Percentiles rank a stretch among this genome's conserved stretches.
phyloP scores from a whole-genome alignment of 2,888 invertebrate species.

The Dryomyza anilis region DNA sequence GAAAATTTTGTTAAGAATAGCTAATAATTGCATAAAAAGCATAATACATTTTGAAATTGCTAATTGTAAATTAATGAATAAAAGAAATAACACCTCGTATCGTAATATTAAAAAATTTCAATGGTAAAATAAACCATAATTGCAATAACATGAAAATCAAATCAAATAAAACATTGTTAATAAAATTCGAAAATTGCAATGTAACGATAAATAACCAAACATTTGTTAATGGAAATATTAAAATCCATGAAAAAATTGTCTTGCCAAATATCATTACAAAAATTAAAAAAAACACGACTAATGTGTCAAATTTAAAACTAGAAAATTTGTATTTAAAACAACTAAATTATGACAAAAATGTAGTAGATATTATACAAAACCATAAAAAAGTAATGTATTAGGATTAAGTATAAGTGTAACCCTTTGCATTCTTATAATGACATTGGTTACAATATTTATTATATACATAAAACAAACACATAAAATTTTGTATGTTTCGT shows the following conservation, averaged over 20 bases:
- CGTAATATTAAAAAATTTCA: constrained; percentile 28
- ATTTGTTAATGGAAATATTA: constrained; percentile 23
- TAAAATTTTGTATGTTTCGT: constrained; percentile 1
- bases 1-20: constrained; percentile 24
- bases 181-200: too few relatives aligned
- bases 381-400: constrained; percentile 16
- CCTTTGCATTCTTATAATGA: not conserved
- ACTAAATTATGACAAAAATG: constrained; percentile 18
- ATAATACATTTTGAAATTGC: constrained; percentile 26
- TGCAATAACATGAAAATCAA: constrained; percentile 25
- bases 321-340: constrained; percentile 23
- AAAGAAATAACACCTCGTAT: constrained; percentile 29
- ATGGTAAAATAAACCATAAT: constrained; percentile 21
- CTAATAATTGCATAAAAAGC: constrained; percentile 20
- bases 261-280: constrained; percentile 31
- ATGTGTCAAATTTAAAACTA: constrained; percentile 20
- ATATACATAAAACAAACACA: too few relatives aligned
- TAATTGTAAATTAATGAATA: constrained; percentile 15
- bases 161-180: constrained; percentile 24
- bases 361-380: constrained; percentile 13
- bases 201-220: constrained; percentile 27
- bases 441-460: too few relatives aligned
- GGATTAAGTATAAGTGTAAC: too few relatives aligned
- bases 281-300: too few relatives aligned
- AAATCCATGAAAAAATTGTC: constrained; percentile 29